A percentile compares a stretch with the other conserved stretches of the same genome.
Conservation (phyloP, 2,797 vertebrate species). For the Sciurus vulgaris region DNA sequence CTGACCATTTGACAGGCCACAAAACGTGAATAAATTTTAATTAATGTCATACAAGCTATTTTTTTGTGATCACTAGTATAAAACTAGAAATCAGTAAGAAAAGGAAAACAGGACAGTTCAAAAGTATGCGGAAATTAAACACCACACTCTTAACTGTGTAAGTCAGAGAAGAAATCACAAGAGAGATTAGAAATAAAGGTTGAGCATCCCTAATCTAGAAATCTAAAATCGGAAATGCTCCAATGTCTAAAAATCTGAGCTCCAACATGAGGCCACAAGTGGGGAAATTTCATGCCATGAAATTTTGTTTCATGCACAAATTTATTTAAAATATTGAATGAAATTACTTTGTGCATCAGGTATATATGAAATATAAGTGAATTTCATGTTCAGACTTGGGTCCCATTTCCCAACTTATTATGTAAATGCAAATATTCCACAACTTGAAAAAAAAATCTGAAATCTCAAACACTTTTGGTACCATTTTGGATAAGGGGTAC, state of each 20-base stretch:
- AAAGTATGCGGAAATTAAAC: not conserved
- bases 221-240: not conserved
- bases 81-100: not conserved
- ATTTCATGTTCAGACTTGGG: not conserved
- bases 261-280: too few species aligned
- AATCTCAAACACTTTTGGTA: not conserved
- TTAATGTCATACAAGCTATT: not conserved
- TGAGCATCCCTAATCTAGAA: too few species aligned
- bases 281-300: not conserved
- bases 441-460: not conserved
- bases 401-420: not conserved
- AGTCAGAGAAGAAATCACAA: slow-evolving; percentile 9
- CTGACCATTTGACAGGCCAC: not conserved
- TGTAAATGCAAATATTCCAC: not conserved
- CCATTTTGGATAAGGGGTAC: not conserved
- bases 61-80: not conserved
- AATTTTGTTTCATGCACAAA: not conserved
- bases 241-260: not conserved
- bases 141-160: not conserved
- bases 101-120: not conserved
- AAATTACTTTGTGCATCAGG: not conserved
- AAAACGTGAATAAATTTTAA: not conserved
- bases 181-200: not conserved
- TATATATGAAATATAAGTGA: not conserved
- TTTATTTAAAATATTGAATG: not conserved